phyloP scores from a whole-genome alignment of 2,113 vertebrate genomes.

The human (Homo sapiens) region GRCh38 chrX:40752001-40752500 shows the following conservation, averaged over 20 bases:
- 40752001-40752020: not conserved
- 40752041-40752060: not conserved
- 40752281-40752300: not conserved
- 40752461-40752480: not conserved
- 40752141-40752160: too few relatives aligned
- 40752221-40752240: not conserved
- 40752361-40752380: not conserved
- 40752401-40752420: not conserved
- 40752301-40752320: not conserved
- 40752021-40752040: not conserved
- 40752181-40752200: not conserved
- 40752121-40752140: too few relatives aligned
- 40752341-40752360: not conserved
- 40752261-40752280: not conserved
- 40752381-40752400: not conserved
- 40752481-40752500: not conserved
- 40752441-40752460: not conserved
- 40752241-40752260: not conserved
- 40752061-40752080: not conserved
- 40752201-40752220: not conserved
- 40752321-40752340: not conserved
- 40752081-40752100: too few relatives aligned
- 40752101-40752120: not conserved
- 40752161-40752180: not conserved
- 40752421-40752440: not conserved